Evolutionary conservation across 2,888 invertebrate species (phyloP).

Genomic region (Ormyrus pomaceus): DNA sequence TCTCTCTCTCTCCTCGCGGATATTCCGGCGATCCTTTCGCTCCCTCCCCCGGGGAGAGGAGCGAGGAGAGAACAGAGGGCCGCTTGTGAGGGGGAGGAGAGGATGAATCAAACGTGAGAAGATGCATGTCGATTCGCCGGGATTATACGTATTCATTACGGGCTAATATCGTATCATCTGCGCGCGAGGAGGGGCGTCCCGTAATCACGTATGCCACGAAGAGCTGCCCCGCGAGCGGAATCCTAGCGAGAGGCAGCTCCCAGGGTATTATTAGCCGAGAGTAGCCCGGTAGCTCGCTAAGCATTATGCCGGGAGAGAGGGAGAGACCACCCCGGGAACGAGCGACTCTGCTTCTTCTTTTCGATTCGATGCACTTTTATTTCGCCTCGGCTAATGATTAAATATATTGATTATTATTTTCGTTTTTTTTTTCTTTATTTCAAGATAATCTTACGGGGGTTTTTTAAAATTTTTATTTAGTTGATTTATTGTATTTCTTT

Average conservation of each 20-base stretch:
- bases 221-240: conserved; percentile 22
- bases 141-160: conserved; percentile 33
- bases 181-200: conserved; percentile 2
- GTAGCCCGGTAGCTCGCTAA: conserved; percentile 25
- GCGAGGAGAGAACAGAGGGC: not conserved
- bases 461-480: too few species aligned
- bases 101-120: conserved; percentile 48
- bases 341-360: too few species aligned
- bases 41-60: too few species aligned
- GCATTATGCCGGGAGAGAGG: not conserved
- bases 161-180: conserved; percentile 41
- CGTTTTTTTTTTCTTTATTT: too few species aligned
- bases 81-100: not conserved
- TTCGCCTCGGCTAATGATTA: too few species aligned
- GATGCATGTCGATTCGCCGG: conserved; percentile 30
- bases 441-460: too few species aligned
- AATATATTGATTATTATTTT: too few species aligned
- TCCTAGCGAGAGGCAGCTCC: conserved; percentile 12
- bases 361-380: too few species aligned
- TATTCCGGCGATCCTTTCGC: too few species aligned
- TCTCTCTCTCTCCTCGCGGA: too few species aligned
- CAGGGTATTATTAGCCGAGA: conserved; percentile 35
- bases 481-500: too few species aligned
- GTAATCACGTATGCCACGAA: conserved; percentile 10
- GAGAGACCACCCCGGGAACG: conserved; percentile 61